Base-by-base conservation (phyloP, 1,140 invertebrate genomes). In the Habropoda laboriosa region DNA sequence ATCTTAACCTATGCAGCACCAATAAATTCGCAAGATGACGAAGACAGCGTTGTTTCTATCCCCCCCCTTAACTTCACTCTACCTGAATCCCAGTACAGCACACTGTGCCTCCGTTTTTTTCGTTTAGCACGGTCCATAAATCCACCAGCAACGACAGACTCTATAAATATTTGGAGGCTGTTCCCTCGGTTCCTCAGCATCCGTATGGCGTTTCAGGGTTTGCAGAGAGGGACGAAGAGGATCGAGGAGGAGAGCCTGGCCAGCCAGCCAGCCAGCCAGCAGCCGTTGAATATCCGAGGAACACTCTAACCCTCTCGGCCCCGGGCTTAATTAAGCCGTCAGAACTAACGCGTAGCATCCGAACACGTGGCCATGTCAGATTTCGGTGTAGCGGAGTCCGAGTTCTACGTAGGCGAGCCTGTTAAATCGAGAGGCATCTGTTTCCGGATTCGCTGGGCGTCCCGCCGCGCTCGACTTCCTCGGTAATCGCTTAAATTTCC, bases 361-460 rank as follows among this genome's bases (percentile, higher is more conserved):
- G 81, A 86, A 83, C 85, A 82, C 84, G 80, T 86, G 84, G 83
- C 81, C 80, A 80, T 82, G 85, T 86, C 85, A 86, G 83, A 86
- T 86, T 86, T 86, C 70, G 84, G 73, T 81, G 76, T 86, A 81
- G 80, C 80, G 58, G 45, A 70, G 68, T 57, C 80, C 68, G 72
- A 82, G 79, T 80, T 82, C 76, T 68, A 60, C 24, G 49, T n/a
- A 18, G 45, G 24, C 38, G 55, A 57, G 57, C 60, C 57, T 66
- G 79, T 83, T 85, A 79, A 80, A 82, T 60, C 71, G 81, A 78
- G 75, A 78, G 66, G 81, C 64, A 73, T 71, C 76, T 80, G 82
- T 85, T 85, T 83, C 67, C 70, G 71, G 81, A 83, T 80, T 80
- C 82, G 73, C 68, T 30, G 64, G 53, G 63, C 74, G 74, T 67